Evolutionary conservation across 2,113 vertebrate genomes (phyloP), one percentile per base, ranked within the genome.

Genomic region (Cyprinus carpio): DNA sequence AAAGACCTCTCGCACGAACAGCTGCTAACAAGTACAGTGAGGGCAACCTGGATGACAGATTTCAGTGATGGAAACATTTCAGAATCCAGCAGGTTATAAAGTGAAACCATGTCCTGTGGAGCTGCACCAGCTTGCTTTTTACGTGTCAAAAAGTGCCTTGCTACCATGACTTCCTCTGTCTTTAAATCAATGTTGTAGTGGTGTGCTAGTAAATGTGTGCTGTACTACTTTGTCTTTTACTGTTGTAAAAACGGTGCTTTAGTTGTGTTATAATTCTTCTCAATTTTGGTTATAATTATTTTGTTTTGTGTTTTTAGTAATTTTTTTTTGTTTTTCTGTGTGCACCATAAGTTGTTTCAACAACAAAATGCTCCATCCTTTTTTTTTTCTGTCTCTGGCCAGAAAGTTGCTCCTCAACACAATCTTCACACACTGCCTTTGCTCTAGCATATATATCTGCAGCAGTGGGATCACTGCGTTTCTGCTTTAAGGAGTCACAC

Each of bases 201-300:
- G 37, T 40, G 37, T 40, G 37, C 37, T 6, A 40, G 37, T n/a
- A n/a, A n/a, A n/a, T n/a, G n/a, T n/a, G n/a, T n/a, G n/a, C n/a
- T n/a, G n/a, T n/a, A n/a, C n/a, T n/a, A n/a, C n/a, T n/a, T n/a
- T n/a, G n/a, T n/a, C n/a, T n/a, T n/a, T n/a, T n/a, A n/a, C n/a
- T n/a, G n/a, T n/a, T n/a, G n/a, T n/a, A n/a, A 71, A 87, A 82
- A 78, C 11, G 29, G 25, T 77, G 62, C 18, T 84, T 62, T 67
- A 86, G 69, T 46, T 86, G 76, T 86, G 34, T 43, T 78, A 83
- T 5, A 37, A 85, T 85, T 74, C 87, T 83, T 54, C 84, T 77
- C 65, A 87, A 49, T 31, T 83, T 82, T 58, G 75, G 67, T 27
- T 81, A 37, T 31, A 87, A 31, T 62, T 77, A 82, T 56, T 67